A percentile compares a stretch with the other conserved stretches of the same genome.
Evolutionary conservation across 2,113 vertebrate species (phyloP).

Genomic region (Perca fluviatilis): DNA sequence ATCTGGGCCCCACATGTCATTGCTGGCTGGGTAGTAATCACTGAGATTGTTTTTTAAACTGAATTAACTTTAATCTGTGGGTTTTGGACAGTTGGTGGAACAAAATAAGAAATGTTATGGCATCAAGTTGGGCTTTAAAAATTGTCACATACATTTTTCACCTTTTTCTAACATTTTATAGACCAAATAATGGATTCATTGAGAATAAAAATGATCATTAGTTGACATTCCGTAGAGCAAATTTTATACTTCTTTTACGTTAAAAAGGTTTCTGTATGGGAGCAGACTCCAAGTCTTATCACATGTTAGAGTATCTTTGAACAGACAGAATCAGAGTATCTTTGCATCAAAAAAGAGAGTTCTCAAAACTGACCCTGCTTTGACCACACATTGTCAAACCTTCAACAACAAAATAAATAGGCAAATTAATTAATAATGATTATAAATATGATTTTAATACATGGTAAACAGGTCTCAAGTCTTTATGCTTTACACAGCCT

Average conservation of each 20-base stretch:
- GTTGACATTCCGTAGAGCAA: not conserved
- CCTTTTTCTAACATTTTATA: not conserved
- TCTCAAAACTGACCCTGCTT: not conserved
- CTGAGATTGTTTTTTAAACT: not conserved
- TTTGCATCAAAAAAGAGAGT: no score
- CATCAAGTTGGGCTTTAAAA: not conserved
- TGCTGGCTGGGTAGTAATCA: no score
- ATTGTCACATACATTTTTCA: not conserved
- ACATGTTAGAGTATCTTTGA: not conserved
- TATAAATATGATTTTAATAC: not conserved
- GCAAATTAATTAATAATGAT: not conserved
- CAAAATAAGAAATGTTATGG: not conserved
- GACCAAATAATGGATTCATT: not conserved
- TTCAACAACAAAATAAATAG: not conserved
- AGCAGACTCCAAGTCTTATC: not conserved
- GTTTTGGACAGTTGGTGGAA: not conserved
- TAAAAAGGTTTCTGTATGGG: not conserved
- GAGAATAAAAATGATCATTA: not conserved
- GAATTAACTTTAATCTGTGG: no score
- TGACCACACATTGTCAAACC: not conserved
- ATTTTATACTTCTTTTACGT: not conserved
- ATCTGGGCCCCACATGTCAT: no score
- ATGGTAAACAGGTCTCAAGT: not conserved
- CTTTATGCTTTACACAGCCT: slow-evolving; percentile 15
- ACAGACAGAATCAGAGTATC: not conserved